A percentile compares a stretch with the other conserved stretches of the same genome.
phyloP scores from a whole-genome alignment of 2,888 invertebrate genomes.

The Lasioglossum leucozonium region DNA sequence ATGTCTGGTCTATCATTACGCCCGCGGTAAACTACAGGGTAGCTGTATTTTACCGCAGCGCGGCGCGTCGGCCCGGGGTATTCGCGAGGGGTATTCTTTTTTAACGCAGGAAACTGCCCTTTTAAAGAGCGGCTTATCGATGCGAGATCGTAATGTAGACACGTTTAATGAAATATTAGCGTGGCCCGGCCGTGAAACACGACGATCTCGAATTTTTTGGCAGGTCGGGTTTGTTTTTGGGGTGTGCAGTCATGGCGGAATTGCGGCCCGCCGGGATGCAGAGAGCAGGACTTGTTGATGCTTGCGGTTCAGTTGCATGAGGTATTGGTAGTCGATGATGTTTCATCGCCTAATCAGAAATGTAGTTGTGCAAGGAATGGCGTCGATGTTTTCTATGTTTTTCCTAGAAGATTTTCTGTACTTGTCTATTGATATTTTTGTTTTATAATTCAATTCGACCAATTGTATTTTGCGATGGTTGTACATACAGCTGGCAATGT shows the following conservation, averaged over 20 bases:
- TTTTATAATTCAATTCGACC: no score
- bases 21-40: not conserved
- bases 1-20: not conserved
- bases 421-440: no score
- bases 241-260: not conserved
- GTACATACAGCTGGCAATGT: no score
- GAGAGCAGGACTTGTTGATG: no score
- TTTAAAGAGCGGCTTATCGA: not conserved
- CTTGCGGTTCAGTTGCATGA: no score
- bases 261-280: not conserved
- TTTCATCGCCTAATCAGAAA: no score
- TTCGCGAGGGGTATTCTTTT: not conserved
- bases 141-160: not conserved
- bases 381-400: no score
- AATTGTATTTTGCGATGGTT: no score
- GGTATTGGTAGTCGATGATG: no score
- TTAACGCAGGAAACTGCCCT: not conserved
- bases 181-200: not conserved
- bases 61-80: no score
- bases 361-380: no score
- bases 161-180: slow-evolving; percentile 11
- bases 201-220: not conserved
- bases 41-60: not conserved
- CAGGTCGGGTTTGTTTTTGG: not conserved
- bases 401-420: no score